Base-by-base conservation (phyloP, 1,140 invertebrate species). In the Drosophila guanche region DNA sequence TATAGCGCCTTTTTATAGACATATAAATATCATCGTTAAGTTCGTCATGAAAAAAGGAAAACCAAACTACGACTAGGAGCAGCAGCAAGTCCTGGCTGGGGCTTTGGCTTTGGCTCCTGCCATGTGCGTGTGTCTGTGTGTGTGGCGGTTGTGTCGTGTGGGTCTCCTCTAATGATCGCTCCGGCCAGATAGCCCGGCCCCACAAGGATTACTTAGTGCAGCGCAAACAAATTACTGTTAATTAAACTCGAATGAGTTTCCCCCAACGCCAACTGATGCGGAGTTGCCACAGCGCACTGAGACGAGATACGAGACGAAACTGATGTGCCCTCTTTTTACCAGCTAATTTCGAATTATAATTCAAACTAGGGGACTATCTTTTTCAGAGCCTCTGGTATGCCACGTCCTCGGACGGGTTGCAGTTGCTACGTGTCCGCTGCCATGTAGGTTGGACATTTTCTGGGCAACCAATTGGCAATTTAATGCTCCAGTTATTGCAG, bases 21-120 rank as follows among this genome's bases (percentile, higher is more conserved):
- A 76, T 76, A 79, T 79, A 79, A 76, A 79, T 79, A 79, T 76
- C 76, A 76, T 67, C 76, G 72, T 78, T 78, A 78, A 78, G 76
- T 79, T 72, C 50, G 71, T 71, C 71, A 75, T 78, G 70, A 78
- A 75, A 77, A 72, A 71, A 20, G 16, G 16, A 20, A 54, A 63
- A 74, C 43, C 51, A 54, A 63, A 71, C 54, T 54, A 71, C 53
- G 33, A 20, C 16, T 20, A 20, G 16, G 16, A 20, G 16, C 16
- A 43, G 40, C 40, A 55, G 42, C 20, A 10, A 47, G 27, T 14
- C 27, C 40, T 37, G 29, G 29, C 29, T 33, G 2, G 6, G 27
- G 6, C 27, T 29, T 7, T 29, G 6, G 27, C 27, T 29, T 29
- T 29, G 27, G 2, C 27, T 29, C 27, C 10, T 37, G 33, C 10